A percentile compares a stretch with the other conserved stretches of the same genome.
Evolutionary conservation across 2,888 invertebrate species (phyloP).

Genomic region (Acrocyrtus sp.): DNA sequence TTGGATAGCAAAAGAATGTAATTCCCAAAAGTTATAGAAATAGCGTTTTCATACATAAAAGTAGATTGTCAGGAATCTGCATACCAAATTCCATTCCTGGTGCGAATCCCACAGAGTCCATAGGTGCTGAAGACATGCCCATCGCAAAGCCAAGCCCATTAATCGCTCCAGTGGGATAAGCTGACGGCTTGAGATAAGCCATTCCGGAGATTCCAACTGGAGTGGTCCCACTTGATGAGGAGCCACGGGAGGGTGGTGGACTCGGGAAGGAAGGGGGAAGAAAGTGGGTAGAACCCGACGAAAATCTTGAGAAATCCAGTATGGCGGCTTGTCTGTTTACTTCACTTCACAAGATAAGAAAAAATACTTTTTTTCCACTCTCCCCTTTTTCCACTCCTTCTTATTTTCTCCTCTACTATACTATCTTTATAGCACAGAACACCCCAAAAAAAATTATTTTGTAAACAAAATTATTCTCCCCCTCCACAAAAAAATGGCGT

Average conservation of each 20-base stretch:
- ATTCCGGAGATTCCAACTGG: slow-evolving; percentile 63
- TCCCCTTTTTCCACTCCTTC: slow-evolving; percentile 16
- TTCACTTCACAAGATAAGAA: slow-evolving; percentile 39
- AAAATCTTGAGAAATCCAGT: slow-evolving; percentile 64
- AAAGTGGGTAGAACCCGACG: slow-evolving; percentile 63
- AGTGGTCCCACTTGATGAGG: slow-evolving; percentile 62
- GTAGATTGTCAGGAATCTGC: no score
- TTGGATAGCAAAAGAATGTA: background rate
- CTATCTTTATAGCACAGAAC: no score
- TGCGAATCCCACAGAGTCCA: slow-evolving; percentile 61
- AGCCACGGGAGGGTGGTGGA: slow-evolving; percentile 63
- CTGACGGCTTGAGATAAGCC: slow-evolving; percentile 63
- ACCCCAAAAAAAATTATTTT: slow-evolving; percentile 33
- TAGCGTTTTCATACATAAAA: background rate
- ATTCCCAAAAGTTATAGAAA: background rate
- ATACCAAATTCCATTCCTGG: slow-evolving; percentile 56
- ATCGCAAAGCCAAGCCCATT: slow-evolving; percentile 63
- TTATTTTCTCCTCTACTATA: no score
- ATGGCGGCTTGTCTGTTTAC: slow-evolving; percentile 53
- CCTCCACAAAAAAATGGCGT: no score
- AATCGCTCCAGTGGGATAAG: slow-evolving; percentile 61
- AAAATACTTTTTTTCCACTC: slow-evolving; percentile 3
- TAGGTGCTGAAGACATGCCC: slow-evolving; percentile 62
- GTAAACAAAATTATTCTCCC: slow-evolving; percentile 24
- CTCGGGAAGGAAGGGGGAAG: slow-evolving; percentile 64